phyloP scores from a whole-genome alignment of 2,797 vertebrate genomes.

The Sebastes oblongus region DNA sequence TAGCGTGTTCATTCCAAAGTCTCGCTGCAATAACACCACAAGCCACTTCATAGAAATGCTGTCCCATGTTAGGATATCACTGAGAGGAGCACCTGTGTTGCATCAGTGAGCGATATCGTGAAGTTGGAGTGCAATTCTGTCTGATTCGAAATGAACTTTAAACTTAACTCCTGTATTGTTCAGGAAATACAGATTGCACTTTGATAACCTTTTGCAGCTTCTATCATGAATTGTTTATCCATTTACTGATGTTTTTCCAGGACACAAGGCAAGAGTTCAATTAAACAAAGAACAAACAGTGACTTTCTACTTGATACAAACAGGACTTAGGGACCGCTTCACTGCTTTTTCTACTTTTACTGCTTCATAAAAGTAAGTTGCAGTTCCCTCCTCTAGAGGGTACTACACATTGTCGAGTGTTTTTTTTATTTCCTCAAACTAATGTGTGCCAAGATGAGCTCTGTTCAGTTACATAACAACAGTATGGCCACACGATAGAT shows the following conservation, averaged over 20 bases:
- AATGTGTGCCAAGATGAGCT: neutral
- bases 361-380: neutral
- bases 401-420: neutral
- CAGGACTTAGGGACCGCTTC: neutral
- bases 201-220: slow-evolving; percentile 35
- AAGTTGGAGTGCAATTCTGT: slow-evolving; percentile 1
- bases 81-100: slow-evolving; percentile 10
- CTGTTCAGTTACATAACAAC: slow-evolving; percentile 46
- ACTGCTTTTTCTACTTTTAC: no score
- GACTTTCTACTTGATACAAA: neutral
- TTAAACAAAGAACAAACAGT: neutral
- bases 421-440: slow-evolving; percentile 42
- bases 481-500: neutral
- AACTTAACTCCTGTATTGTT: slow-evolving; percentile 23
- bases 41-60: neutral
- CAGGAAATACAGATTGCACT: slow-evolving; percentile 13
- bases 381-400: neutral
- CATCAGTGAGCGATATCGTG: neutral
- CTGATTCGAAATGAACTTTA: slow-evolving; percentile 62
- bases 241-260: neutral
- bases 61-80: slow-evolving; percentile 4
- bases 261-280: neutral
- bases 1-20: slow-evolving; percentile 21
- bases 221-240: neutral
- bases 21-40: neutral